Evolutionary conservation across 2,113 vertebrate genomes (phyloP), one percentile per base, ranked within the genome.

Genomic region (Anhinga rufa): DNA sequence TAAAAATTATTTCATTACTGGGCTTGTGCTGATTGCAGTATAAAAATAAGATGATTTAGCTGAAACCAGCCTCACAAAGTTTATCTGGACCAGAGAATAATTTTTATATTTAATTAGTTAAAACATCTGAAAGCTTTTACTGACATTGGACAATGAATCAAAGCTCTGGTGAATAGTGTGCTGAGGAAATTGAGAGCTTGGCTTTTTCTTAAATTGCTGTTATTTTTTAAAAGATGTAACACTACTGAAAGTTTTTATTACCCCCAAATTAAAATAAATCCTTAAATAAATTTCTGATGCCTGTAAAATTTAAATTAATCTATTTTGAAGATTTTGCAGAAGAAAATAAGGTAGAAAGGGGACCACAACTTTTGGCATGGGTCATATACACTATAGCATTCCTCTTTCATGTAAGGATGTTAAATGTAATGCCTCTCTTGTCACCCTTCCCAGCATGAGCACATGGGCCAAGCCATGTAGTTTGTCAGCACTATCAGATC

Each of bases 91-190:
- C 38, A 66, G 65, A 83, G 10, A 74, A 60, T 54, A 72, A 8
- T 58, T 89, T 90, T 95, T 79, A 20, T 87, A 69, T 86, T 92
- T 80, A 71, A 66, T 68, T 91, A 91, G 49, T 93, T 96, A 83
- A 95, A 96, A 90, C 38, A 93, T 90, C 62, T 91, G 81, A 96
- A 97, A 97, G 51, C 54, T 91, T 94, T 95, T 91, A 90, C 55
- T 88, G 44, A 60, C 52, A 58, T 25, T 74, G 77, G 57, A 93
- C 84, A 90, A 92, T 83, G 82, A 95, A 86, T 90, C 82, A 84
- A 94, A 93, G n/a, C 32, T 66, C n/a, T 94, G 71, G 36, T 95
- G 72, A 94, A 84, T 28, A 69, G n/a, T 52, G 48, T 49, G 34
- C 38, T 86, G 60, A 80, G 57, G 70, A 82, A 70, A 91, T 31